Base-by-base conservation (phyloP, 1,140 invertebrate species). In the Euwallacea fornicatus region DNA sequence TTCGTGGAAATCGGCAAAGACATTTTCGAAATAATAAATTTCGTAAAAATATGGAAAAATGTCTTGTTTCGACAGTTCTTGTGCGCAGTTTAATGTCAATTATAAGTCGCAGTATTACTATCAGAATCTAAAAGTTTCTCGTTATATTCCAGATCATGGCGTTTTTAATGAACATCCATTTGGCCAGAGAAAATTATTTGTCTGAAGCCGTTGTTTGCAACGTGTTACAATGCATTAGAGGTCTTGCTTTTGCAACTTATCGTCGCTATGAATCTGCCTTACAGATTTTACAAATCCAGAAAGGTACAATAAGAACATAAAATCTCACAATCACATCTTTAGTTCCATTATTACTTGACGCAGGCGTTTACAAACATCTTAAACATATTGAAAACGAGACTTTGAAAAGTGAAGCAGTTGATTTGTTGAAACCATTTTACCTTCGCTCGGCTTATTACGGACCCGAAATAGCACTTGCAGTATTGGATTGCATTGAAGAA, bases 401-500 rank as follows among this genome's bases (percentile, higher is more conserved):
- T 7, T 63, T 68, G 9, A 76, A 75, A 66, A 46, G 8, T 43
- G 55, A 60, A 8, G 74, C 66, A 16, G 50, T 79, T 10, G 56
- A 78, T 13, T 73, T 78, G 21, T 70, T 82, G 42, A 78, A 79
- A 69, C 75, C 75, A 6, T 81, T 80, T 74, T 79, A 78, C 66
- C 60, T 75, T 13, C 13, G 44, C 42, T 59, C 73, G 42, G 69
- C 67, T 9, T 75, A 75, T 53, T 83, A 78, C 67, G 81, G 83
- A 4, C 74, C 79, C 11, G 16, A 72, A 2, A 73, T 80, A n/a
- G 69, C 78, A 21, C 46, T 80, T 16, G 73, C 73, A 6, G 76
- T 83, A 44, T 65, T 84, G 7, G 72, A 80, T 54, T 82, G 80
- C 43, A 68, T 83, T 3, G 79, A 77, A 61, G 65, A 66, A 66